Evolutionary conservation across 2,888 invertebrate genomes (phyloP).

Genomic region (Ceriagrion tenellum): DNA sequence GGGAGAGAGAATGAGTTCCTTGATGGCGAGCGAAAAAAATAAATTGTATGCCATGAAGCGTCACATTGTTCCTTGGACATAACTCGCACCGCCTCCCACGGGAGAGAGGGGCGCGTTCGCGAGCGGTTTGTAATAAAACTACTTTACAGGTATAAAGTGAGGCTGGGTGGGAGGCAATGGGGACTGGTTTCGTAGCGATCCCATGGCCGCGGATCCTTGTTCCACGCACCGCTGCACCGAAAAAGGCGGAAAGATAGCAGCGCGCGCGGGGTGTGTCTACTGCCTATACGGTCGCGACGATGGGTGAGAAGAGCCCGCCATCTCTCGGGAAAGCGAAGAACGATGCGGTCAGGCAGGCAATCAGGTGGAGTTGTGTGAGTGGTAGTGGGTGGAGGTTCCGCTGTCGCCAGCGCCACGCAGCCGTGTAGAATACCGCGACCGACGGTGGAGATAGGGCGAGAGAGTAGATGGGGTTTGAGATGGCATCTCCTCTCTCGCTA

Average conservation of each 20-base stretch:
- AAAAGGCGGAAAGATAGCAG: slow-evolving; percentile 37
- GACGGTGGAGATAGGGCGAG: neutral
- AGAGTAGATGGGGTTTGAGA: neutral
- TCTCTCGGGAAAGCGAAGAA: slow-evolving; percentile 49
- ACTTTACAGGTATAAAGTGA: neutral
- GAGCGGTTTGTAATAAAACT: slow-evolving; percentile 37
- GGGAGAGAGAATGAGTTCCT: neutral
- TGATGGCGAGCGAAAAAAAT: neutral
- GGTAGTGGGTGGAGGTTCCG: slow-evolving; percentile 56
- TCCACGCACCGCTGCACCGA: slow-evolving; percentile 1
- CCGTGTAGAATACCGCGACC: neutral
- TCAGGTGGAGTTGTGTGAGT: slow-evolving; percentile 32
- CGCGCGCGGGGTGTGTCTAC: no score
- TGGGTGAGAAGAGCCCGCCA: slow-evolving; percentile 19
- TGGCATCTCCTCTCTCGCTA: neutral
- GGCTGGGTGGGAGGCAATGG: neutral
- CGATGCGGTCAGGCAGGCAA: neutral
- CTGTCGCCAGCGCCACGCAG: slow-evolving; percentile 49
- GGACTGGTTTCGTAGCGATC: slow-evolving; percentile 57
- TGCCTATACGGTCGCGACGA: neutral
- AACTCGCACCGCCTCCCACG: slow-evolving; percentile 12
- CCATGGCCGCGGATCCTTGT: slow-evolving; percentile 19
- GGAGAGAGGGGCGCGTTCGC: slow-evolving; percentile 42
- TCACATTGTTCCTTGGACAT: neutral
- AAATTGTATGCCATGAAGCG: neutral